These are phyloP conservation scores for Phasianus colchicus DNA, from an alignment of 2,113 vertebrate genomes.

Conservation along the genomic window DNA sequence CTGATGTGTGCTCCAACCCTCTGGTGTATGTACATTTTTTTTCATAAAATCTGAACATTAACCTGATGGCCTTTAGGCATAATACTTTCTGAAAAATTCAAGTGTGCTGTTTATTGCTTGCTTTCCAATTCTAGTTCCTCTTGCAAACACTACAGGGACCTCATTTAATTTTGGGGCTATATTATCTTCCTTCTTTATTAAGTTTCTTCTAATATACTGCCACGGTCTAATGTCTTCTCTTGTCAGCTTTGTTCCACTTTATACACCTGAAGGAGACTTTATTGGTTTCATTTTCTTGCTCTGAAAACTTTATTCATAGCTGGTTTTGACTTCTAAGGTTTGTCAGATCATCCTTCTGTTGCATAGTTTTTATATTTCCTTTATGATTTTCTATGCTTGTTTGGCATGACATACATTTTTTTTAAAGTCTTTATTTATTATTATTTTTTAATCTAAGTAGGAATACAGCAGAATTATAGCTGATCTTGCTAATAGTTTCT, in stretches of 20 bases:
- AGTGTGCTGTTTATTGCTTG: slow-evolving; percentile 25
- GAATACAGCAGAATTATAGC: not conserved
- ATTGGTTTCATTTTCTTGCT: slow-evolving; percentile 40
- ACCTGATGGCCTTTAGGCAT: slow-evolving; percentile 42
- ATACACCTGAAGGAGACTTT: slow-evolving; percentile 31
- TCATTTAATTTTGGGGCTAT: slow-evolving; percentile 50
- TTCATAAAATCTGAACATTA: slow-evolving; percentile 52
- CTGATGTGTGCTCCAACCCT: not conserved
- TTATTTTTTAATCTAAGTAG: not conserved
- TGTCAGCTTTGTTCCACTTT: slow-evolving; percentile 32
- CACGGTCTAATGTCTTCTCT: slow-evolving; percentile 8
- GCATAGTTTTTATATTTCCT: not conserved
- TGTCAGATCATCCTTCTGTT: not conserved
- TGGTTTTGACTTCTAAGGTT: slow-evolving; percentile 6
- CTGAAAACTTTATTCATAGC: slow-evolving; percentile 35
- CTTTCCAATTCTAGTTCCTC: slow-evolving; percentile 15
- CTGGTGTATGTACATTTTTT: slow-evolving; percentile 18
- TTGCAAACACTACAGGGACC: slow-evolving; percentile 39
- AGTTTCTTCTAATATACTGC: slow-evolving; percentile 46
- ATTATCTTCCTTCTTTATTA: slow-evolving; percentile 47
- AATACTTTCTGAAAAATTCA: slow-evolving; percentile 32
- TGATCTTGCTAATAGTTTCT: not conserved
- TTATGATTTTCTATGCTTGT: not conserved
- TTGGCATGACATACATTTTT: not conserved
- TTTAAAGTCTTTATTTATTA: not conserved